Evolutionary conservation across 2,113 vertebrate species (phyloP).

Genomic region (Piaya cayana): DNA sequence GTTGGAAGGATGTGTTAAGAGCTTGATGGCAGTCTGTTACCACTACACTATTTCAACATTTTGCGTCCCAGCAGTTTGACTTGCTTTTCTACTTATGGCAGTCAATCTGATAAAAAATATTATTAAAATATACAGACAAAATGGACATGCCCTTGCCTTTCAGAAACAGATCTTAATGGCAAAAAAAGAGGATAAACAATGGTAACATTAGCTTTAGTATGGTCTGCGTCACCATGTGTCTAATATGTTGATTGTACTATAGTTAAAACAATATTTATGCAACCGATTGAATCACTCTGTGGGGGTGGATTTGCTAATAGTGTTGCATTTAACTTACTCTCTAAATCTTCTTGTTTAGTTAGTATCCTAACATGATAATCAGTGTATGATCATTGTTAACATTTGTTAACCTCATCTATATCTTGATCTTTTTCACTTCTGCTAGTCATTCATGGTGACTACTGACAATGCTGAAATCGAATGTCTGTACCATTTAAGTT

Average conservation of each 20-base stretch:
- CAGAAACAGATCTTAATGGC: neutral
- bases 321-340: neutral
- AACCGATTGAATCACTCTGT: neutral
- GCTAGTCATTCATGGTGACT: neutral
- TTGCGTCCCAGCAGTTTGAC: neutral
- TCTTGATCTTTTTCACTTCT: neutral
- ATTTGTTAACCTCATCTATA: neutral
- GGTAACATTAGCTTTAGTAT: neutral
- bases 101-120: neutral
- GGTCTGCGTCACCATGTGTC: rapidly evolving
- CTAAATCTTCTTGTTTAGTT: neutral
- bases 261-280: neutral
- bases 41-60: neutral
- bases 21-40: neutral
- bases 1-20: neutral
- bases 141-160: neutral
- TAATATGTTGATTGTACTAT: neutral
- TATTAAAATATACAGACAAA: neutral
- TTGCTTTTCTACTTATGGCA: neutral
- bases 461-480: neutral
- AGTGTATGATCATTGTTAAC: neutral
- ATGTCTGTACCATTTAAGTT: neutral
- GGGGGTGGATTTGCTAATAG: slow-evolving; percentile 13
- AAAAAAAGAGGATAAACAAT: neutral
- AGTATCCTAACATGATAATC: neutral